Conservation (phyloP, 2,113 vertebrate species). For the Phoxinus phoxinus region DNA sequence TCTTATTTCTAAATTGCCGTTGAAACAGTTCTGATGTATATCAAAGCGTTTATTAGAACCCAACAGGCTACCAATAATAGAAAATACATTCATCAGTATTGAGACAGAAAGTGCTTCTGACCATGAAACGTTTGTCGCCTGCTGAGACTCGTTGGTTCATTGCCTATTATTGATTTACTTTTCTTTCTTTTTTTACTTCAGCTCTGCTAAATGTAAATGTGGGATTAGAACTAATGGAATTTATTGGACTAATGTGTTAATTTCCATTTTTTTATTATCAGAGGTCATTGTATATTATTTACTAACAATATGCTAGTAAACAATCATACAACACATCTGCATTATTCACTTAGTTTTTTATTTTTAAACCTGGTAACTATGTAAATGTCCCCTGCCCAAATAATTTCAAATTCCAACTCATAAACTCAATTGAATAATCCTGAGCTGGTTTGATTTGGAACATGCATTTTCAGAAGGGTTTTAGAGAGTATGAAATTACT, state of each 20-base stretch:
- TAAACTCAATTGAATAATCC: not conserved
- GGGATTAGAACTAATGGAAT: not conserved
- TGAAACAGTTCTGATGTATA: not conserved
- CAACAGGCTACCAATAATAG: not conserved
- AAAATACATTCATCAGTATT: not conserved
- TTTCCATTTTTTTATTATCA: not conserved
- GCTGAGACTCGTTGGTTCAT: too few relatives aligned
- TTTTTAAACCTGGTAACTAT: too few relatives aligned
- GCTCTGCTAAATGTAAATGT: not conserved
- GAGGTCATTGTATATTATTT: not conserved
- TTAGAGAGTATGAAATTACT: not conserved
- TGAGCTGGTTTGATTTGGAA: not conserved
- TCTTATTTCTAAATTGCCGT: constrained; percentile 2
- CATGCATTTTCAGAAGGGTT: not conserved
- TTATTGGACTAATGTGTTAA: not conserved
- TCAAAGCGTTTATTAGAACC: constrained; percentile 1
- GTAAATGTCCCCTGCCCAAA: not conserved
- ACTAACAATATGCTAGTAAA: too few relatives aligned
- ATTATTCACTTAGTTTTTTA: too few relatives aligned
- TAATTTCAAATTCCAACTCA: not conserved
- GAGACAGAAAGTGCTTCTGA: not conserved
- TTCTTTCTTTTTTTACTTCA: too few relatives aligned
- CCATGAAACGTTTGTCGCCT: not conserved
- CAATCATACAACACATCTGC: too few relatives aligned
- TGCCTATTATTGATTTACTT: too few relatives aligned